Conservation (phyloP, 2,888 invertebrate species). For the Linyphia triangularis region DNA sequence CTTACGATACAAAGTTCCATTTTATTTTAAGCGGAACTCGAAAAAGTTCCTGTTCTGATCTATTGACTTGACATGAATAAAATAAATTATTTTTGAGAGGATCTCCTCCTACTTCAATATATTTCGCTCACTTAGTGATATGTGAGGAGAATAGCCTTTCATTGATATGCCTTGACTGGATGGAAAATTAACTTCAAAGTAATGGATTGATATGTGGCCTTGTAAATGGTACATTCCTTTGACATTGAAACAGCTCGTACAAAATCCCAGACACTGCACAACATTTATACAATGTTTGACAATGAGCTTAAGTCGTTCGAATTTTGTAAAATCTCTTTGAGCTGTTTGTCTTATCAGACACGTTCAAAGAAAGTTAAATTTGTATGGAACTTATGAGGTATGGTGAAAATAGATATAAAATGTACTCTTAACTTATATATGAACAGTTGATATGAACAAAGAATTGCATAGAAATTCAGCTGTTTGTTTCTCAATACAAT, state of each 20-base stretch:
- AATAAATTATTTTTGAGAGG: constrained; percentile 34
- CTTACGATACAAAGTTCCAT: constrained; percentile 48
- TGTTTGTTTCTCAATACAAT: constrained; percentile 63
- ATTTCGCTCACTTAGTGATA: constrained; percentile 50
- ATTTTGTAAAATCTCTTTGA: neutral
- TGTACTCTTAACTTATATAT: constrained; percentile 58
- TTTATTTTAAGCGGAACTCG: constrained; percentile 20
- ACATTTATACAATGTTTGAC: neutral
- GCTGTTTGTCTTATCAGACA: neutral
- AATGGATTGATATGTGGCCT: constrained; percentile 65
- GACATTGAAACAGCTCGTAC: neutral
- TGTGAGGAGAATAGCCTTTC: constrained; percentile 62
- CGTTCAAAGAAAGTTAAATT: constrained; percentile 17
- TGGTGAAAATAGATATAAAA: constrained; percentile 64
- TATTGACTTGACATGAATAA: constrained; percentile 31
- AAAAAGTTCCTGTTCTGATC: constrained; percentile 26
- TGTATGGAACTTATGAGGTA: constrained; percentile 13
- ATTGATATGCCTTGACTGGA: constrained; percentile 73
- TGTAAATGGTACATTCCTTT: constrained; percentile 32
- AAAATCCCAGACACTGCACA: neutral
- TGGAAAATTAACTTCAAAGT: constrained; percentile 70
- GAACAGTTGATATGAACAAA: constrained; percentile 61
- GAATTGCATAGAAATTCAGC: constrained; percentile 72
- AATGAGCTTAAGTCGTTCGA: neutral
- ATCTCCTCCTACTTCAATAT: constrained; percentile 50